Percentiles rank a stretch among this genome's conserved stretches.
phyloP scores from a whole-genome alignment of 2,113 vertebrate genomes.

The Anguilla japonica region DNA sequence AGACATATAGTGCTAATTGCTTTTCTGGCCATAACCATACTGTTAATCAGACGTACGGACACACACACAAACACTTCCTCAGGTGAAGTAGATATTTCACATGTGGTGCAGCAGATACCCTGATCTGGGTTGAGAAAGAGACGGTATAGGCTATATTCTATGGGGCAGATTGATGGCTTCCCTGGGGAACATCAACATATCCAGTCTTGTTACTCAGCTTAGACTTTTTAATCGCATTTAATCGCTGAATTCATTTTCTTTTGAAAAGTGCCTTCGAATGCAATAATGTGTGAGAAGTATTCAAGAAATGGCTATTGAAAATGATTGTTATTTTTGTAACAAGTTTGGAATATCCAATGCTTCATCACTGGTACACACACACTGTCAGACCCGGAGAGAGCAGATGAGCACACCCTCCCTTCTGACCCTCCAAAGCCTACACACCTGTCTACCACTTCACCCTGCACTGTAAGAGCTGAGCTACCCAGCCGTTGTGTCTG shows the following conservation, averaged over 20 bases:
- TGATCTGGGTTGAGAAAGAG: not conserved
- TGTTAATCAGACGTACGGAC: not conserved
- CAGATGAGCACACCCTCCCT: not conserved
- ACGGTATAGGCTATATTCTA: not conserved
- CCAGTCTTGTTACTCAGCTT: not conserved
- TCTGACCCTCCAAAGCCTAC: not conserved
- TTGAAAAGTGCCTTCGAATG: not conserved
- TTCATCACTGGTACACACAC: not conserved
- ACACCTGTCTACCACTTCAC: not conserved
- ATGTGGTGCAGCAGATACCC: not conserved
- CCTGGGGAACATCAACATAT: not conserved
- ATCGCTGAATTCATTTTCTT: not conserved
- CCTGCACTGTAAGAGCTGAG: not conserved
- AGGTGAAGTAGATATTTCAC: not conserved
- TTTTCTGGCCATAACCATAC: not conserved
- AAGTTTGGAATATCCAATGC: not conserved
- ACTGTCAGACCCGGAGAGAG: not conserved
- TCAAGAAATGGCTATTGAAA: not conserved
- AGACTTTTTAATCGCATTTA: not conserved
- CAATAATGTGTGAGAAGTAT: not conserved
- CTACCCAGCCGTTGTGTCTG: not conserved
- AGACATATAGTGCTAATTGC: slow-evolving; percentile 22
- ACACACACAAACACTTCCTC: not conserved
- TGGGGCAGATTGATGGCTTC: not conserved
- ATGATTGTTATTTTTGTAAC: not conserved